A percentile compares a stretch with the other conserved stretches of the same genome.
Evolutionary conservation across 2,113 vertebrate species (phyloP).

Genomic region (Carassius auratus): DNA sequence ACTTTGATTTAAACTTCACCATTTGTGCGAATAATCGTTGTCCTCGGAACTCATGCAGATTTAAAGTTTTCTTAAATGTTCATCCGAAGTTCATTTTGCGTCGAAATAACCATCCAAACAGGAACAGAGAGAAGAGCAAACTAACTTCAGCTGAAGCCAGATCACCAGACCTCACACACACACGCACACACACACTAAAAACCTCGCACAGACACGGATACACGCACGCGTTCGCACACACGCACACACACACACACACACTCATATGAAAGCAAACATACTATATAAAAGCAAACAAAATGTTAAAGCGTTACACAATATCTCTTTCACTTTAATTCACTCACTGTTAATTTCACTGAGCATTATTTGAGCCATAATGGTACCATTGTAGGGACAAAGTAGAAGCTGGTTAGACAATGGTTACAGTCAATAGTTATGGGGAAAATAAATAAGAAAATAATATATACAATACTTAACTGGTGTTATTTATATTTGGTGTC

Average conservation of each 20-base stretch:
- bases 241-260: background rate
- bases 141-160: conserved; percentile 25
- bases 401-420: background rate
- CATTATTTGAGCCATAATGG: background rate
- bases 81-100: conserved; percentile 26
- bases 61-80: background rate
- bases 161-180: conserved; percentile 5
- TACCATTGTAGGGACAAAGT: background rate
- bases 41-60: background rate
- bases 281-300: background rate
- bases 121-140: conserved; percentile 32
- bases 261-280: background rate
- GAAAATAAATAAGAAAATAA: background rate
- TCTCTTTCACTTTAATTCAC: background rate
- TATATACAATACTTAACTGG: background rate
- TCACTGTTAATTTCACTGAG: background rate
- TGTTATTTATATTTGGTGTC: background rate
- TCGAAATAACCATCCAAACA: conserved; percentile 54
- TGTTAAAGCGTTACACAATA: background rate
- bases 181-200: background rate
- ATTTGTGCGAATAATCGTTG: conserved; percentile 34
- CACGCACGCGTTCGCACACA: background rate
- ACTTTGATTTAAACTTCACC: background rate
- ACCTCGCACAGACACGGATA: background rate
- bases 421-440: background rate